Evolutionary conservation across 1,140 invertebrate genomes (phyloP), one percentile per base, ranked within the genome.

Genomic region (Neodiprion lecontei): DNA sequence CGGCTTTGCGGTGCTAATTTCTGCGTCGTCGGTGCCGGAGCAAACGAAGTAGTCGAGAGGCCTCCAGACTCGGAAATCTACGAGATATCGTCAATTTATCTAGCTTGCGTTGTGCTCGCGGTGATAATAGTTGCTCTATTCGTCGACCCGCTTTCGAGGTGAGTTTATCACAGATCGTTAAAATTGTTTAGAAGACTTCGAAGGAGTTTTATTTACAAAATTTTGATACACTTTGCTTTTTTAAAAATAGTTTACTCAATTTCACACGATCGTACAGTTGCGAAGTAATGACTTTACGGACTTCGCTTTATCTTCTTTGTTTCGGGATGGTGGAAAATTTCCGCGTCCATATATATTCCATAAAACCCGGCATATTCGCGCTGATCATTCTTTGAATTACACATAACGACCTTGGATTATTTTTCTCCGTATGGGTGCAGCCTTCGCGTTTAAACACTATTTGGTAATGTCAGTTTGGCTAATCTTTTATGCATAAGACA

Each of bases 121-220:
- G 93, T 96, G 0, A 88, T 96, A 47, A 94, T 98, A 78, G 94
- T 99, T 66, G 94, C 93, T 2, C 82, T 97, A 7, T 93, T 98
- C 72, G 92, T 99, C 40, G 97, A 99, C 89, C 95, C 96, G 9
- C 90, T 98, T 0, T 95, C 95, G 75, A 94, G 95, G 92, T 95
- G 88, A 88, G 84, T 78, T 67, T 50, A 40, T 40, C 28, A 40
- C 5, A 40, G 28, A 40, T 40, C 28, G 28, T 40, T 40, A 40
- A 40, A 40, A 40, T 40, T 40, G 0, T 40, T 67, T n/a, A 71
- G 1, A 49, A 70, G 14, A 9, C 72, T 47, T 66, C 0, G 53
- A 61, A 61, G 53, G n/a, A 61, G n/a, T 61, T 61, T 61, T 61
- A 11, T 61, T 61, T 61, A 21, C 17, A 21, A 21, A 21, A 21